These are phyloP conservation scores for Abramis brama DNA, from an alignment of 2,113 vertebrate genomes.

Conservation along the genomic window DNA sequence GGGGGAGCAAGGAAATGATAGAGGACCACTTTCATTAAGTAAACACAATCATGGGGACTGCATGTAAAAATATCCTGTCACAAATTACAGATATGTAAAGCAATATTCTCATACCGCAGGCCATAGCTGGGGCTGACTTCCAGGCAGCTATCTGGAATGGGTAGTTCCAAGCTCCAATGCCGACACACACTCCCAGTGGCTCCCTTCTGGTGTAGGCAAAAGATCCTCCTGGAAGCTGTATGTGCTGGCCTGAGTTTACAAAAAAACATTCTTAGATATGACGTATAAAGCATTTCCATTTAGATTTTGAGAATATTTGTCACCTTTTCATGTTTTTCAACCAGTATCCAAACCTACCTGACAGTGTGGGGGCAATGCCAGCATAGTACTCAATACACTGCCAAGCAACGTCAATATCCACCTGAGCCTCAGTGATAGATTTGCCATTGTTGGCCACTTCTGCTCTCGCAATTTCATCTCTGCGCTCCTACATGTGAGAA, in stretches of 20 bases:
- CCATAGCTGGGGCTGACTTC: constrained; percentile 93
- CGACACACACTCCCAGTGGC: constrained; percentile 91
- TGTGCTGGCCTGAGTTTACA: constrained; percentile 83
- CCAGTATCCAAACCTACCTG: constrained; percentile 74
- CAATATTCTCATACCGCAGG: constrained; percentile 82
- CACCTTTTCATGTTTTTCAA: not conserved
- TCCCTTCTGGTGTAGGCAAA: constrained; percentile 94
- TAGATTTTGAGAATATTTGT: not conserved
- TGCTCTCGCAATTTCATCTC: constrained; percentile 84
- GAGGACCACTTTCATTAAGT: not conserved
- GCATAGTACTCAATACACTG: constrained; percentile 91
- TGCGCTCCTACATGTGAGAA: constrained; percentile 79
- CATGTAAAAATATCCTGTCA: not conserved
- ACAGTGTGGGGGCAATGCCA: constrained; percentile 85
- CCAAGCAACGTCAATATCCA: constrained; percentile 86
- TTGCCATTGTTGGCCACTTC: constrained; percentile 97
- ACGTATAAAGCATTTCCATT: not conserved
- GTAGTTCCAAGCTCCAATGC: constrained; percentile 96
- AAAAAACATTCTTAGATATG: not conserved
- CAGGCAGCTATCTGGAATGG: constrained; percentile 87
- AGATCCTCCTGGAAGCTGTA: constrained; percentile 87
- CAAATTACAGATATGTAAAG: not conserved
- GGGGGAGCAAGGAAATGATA: not conserved
- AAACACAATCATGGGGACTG: not conserved
- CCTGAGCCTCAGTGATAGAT: constrained; percentile 86